phyloP scores from a whole-genome alignment of 2,888 invertebrate genomes.

The Agrotis ipsilon region DNA sequence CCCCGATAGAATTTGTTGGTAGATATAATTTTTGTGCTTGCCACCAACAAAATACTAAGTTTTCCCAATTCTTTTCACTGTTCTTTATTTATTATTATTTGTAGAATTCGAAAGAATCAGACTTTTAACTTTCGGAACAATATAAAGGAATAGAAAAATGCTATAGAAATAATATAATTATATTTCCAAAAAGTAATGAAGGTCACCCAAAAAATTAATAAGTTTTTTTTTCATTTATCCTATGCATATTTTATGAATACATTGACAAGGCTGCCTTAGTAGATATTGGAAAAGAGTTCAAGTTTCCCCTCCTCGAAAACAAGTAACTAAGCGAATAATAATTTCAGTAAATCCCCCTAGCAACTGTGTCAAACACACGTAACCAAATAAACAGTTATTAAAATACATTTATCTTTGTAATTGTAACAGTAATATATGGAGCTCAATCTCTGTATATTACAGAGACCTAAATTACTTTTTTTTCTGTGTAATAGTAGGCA shows the following conservation, averaged over 20 bases:
- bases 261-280: background rate
- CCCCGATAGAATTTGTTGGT: background rate
- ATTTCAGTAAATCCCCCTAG: background rate
- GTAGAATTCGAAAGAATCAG: too few species aligned
- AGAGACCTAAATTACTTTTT: slow-evolving; percentile 78
- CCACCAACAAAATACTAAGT: too few species aligned
- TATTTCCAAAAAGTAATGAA: too few species aligned
- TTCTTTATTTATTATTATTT: too few species aligned
- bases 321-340: background rate
- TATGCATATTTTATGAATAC: background rate
- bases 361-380: background rate
- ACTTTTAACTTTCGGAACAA: too few species aligned
- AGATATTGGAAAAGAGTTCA: background rate
- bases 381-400: slow-evolving; percentile 26
- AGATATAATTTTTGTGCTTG: background rate
- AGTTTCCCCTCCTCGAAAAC: too few species aligned
- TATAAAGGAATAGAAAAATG: too few species aligned
- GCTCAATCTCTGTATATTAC: slow-evolving; percentile 68
- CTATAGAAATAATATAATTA: too few species aligned
- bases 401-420: slow-evolving; percentile 59
- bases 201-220: too few species aligned
- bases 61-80: too few species aligned
- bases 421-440: slow-evolving; percentile 63
- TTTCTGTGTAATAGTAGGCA: slow-evolving; percentile 70
- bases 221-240: too few species aligned